Base-by-base conservation (phyloP, 2,113 vertebrate genomes). In the Falco punctatus region DNA sequence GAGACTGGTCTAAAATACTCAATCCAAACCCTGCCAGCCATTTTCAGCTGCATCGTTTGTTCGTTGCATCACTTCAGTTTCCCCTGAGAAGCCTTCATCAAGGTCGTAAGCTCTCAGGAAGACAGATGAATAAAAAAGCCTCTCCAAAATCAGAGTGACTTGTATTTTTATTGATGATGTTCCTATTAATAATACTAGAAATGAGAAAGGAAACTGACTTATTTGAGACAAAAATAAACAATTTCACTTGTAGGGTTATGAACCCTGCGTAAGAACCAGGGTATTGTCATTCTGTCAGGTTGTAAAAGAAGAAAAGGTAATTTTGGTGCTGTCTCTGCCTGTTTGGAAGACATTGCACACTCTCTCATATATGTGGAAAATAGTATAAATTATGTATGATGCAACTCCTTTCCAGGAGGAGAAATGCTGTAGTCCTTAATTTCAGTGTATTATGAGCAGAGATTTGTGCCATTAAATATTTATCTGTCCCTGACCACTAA, bases 381-480 rank as follows among this genome's bases (percentile, higher is more conserved):
- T 10, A 77, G 32, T 28, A n/a, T 82, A 83, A 92, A 70, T 89
- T 72, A 52, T 28, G 55, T 52, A 82, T 10, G 46, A 33, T 52
- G 27, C 52, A 54, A n/a, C 55, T 67, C 10, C 58, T 54, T 95
- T 91, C 48, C 52, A 79, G 48, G 64, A 48, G 49, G 4, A 54
- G 82, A 86, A 93, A 65, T 24, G 8, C 35, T 92, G 21, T 55
- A 64, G 35, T 59, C 67, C 62, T 94, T 89, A 67, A 94, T 94
- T 92, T 91, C 23, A 14, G 42, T 87, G 57, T 81, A 88, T 90
- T 83, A 57, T 55, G 67, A 61, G 21, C 59, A 54, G 67, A n/a
- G 1, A 59, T 92, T 90, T 91, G 28, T 67, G 24, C 62, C 11
- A 86, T 82, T 95, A 71, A 73, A 88, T 92, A 84, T 96, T 93